Percentiles rank a stretch among this genome's conserved stretches.
These are phyloP conservation scores for Brenthis hecate DNA, from an alignment of 2,888 invertebrate species.

Conservation along the genomic window DNA sequence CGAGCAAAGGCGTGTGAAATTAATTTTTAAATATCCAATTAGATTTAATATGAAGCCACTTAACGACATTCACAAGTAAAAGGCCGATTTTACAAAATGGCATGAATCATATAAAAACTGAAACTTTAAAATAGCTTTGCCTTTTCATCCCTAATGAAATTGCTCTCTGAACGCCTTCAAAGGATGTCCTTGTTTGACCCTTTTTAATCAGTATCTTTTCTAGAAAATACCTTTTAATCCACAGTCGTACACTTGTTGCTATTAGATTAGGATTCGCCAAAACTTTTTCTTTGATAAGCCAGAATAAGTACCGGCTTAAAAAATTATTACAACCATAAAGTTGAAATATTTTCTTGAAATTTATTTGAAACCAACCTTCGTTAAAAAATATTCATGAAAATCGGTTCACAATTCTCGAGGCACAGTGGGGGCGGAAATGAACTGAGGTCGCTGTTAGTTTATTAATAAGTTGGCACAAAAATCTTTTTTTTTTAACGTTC, in stretches of 20 bases:
- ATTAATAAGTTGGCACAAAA: too few species aligned
- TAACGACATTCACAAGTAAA: background rate
- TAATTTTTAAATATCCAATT: too few species aligned
- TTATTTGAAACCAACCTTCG: too few species aligned
- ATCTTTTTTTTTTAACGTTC: too few species aligned
- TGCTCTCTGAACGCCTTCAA: constrained; percentile 17
- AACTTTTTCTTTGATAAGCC: background rate
- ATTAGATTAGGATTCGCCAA: background rate
- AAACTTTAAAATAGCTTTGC: constrained; percentile 11
- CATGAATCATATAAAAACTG: background rate
- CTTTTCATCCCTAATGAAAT: constrained; percentile 20
- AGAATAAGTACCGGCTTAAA: background rate
- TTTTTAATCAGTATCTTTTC: constrained; percentile 25
- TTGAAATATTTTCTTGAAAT: too few species aligned
- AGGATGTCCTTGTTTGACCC: constrained; percentile 12
- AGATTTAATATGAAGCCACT: background rate
- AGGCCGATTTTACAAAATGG: background rate
- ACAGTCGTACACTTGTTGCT: constrained; percentile 5
- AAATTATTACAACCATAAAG: too few species aligned
- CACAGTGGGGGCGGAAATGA: too few species aligned
- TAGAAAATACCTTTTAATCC: constrained; percentile 11
- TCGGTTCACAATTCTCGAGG: too few species aligned
- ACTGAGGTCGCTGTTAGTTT: too few species aligned
- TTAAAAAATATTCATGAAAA: too few species aligned
- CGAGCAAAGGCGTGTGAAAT: too few species aligned